Percentiles rank a stretch among this genome's conserved stretches.
These are phyloP conservation scores for Eustalomyia histrio DNA, from an alignment of 2,888 invertebrate genomes.

Conservation along the genomic window DNA sequence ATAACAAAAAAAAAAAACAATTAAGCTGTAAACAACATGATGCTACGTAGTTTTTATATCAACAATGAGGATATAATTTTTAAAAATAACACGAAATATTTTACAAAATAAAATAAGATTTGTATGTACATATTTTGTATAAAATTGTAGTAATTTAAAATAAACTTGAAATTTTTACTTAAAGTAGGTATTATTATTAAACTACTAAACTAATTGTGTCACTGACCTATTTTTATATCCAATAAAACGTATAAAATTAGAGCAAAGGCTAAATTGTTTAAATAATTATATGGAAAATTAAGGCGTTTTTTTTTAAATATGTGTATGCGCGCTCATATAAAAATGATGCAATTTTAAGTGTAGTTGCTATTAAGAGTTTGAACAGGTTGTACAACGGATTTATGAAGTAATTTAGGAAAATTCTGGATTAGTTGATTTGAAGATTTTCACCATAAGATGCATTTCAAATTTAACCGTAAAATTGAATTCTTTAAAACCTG, in stretches of 20 bases:
- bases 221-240: conserved; percentile 23
- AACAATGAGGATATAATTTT: conserved; percentile 3
- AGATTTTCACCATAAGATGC: too few species aligned
- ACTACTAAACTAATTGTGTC: conserved; percentile 20
- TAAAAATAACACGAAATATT: conserved; percentile 2
- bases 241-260: conserved; percentile 33
- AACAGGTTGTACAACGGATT: too few species aligned
- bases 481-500: too few species aligned
- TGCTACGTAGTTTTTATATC: conserved; percentile 35
- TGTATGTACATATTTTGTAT: conserved; percentile 4
- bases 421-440: too few species aligned
- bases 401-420: too few species aligned
- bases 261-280: conserved; percentile 45
- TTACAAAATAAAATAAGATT: conserved; percentile 10
- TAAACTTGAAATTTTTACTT: conserved; percentile 49
- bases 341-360: conserved; percentile 3
- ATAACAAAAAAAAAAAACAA: neutral
- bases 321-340: neutral
- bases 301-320: neutral
- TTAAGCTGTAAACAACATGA: conserved; percentile 18
- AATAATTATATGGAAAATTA: conserved; percentile 32
- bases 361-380: neutral
- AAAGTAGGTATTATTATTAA: conserved; percentile 15
- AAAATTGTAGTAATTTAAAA: conserved; percentile 7
- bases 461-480: too few species aligned